Conservation (phyloP, 1,140 invertebrate genomes). For the Centruroides sculpturatus region DNA sequence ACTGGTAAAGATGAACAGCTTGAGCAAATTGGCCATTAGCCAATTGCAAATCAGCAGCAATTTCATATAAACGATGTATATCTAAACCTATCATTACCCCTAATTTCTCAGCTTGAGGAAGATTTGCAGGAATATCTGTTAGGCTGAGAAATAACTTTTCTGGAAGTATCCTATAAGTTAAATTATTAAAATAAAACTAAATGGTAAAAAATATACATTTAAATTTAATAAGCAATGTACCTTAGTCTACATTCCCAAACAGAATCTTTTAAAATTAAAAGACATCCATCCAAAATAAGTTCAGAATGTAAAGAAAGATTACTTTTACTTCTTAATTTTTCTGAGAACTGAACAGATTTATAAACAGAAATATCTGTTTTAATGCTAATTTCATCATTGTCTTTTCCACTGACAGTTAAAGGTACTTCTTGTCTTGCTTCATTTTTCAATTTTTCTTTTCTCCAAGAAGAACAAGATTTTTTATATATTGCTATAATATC, state of each 20-base stretch:
- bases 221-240: slow-evolving; percentile 27
- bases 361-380: too few species aligned
- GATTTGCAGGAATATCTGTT: slow-evolving; percentile 12
- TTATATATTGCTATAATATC: slow-evolving; percentile 22
- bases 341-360: too few species aligned
- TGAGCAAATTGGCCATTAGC: slow-evolving; percentile 44
- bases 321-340: too few species aligned
- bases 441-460: not conserved
- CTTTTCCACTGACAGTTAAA: too few species aligned
- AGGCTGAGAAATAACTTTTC: slow-evolving; percentile 44
- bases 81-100: slow-evolving; percentile 37
- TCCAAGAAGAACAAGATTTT: not conserved
- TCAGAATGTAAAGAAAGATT: too few species aligned
- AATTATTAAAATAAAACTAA: not conserved
- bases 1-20: slow-evolving; percentile 52
- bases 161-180: slow-evolving; percentile 38
- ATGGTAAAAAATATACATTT: not conserved
- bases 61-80: slow-evolving; percentile 50
- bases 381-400: too few species aligned
- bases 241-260: slow-evolving; percentile 51
- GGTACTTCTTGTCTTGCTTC: too few species aligned
- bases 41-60: slow-evolving; percentile 52
- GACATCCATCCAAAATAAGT: slow-evolving; percentile 34
- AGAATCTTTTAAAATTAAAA: slow-evolving; percentile 49
- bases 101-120: slow-evolving; percentile 23